Base-by-base conservation (phyloP, 2,888 invertebrate species). In the Petrolisthes cinctipes region DNA sequence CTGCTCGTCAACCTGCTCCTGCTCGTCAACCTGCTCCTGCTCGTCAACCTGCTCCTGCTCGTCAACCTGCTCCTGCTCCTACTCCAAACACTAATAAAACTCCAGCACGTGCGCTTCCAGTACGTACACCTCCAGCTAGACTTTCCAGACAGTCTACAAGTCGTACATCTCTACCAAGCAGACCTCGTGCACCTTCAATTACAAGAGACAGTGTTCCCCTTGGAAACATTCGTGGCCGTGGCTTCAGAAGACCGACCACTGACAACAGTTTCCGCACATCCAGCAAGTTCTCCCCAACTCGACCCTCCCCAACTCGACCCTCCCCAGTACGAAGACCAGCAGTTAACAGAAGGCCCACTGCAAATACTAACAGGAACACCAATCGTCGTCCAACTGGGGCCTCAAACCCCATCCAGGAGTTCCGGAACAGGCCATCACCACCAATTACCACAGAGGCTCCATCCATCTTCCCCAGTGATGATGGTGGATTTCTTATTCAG, bases 401-500 rank as follows among this genome's bases (percentile, higher is more conserved):
- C 37, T 7, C 84, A 23, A 89, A 89, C 75, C 88, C 91, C n/a
- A 89, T 89, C 17, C 54, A 85, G 23, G 85, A 84, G 57, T 89
- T 89, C 79, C 78, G 90, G 2, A 82, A 85, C 79, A 82, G 85
- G 5, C 83, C 89, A 14, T 37, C 83, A 17, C 82, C 90, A 7
- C 78, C 76, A 9, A 23, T 90, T 23, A 71, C 83, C 82, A 83
- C 87, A 56, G 85, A 90, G 81, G 83, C 91, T 5, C 89, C 89
- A 37, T 68, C 81, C 4, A 84, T 89, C 37, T 86, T 89, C 20
- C 90, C 89, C 0, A 89, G 88, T 57, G 84, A 86, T 51, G 90
- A 89, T 73, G 90, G 90, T 14, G 82, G 87, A 7, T 89, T 89
- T 71, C 56, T 87, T n/a, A 90, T 90, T 66, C 84, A 89, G 68